These are phyloP conservation scores for Aythya baeri DNA, from an alignment of 2,113 vertebrate genomes.

Conservation along the genomic window DNA sequence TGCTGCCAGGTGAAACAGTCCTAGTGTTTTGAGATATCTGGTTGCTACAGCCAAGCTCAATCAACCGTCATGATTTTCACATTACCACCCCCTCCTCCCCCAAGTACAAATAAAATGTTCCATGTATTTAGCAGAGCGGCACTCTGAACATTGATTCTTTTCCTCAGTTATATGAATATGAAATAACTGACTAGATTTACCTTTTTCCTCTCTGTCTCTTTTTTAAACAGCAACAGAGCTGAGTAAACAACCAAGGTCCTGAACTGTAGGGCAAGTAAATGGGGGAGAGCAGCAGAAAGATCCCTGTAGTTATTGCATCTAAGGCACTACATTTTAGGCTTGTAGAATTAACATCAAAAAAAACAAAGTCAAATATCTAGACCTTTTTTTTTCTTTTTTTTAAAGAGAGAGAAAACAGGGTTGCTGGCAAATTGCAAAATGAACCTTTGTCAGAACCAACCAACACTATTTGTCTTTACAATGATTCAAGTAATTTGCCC, in stretches of 20 bases:
- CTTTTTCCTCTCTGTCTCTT: background rate
- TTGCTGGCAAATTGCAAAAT: background rate
- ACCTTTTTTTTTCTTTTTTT: background rate
- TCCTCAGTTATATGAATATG: background rate
- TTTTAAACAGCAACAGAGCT: background rate
- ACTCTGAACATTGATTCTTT: background rate
- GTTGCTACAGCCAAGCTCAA: background rate
- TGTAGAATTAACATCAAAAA: background rate
- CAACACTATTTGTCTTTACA: background rate
- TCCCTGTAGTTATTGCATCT: background rate
- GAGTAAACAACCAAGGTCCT: background rate
- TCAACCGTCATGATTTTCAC: background rate
- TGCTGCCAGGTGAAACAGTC: background rate
- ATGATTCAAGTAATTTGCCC: background rate
- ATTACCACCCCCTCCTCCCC: background rate
- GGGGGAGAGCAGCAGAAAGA: background rate
- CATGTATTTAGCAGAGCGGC: background rate
- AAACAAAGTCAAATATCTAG: background rate
- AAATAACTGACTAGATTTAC: background rate
- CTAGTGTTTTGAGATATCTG: background rate
- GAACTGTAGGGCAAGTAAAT: background rate
- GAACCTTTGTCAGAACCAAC: conserved; percentile 3
- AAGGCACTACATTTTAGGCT: conserved; percentile 17
- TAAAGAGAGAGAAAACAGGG: background rate
- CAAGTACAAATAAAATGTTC: background rate